Base-by-base conservation (phyloP, 2,888 invertebrate species). In the Apodemia zela region DNA sequence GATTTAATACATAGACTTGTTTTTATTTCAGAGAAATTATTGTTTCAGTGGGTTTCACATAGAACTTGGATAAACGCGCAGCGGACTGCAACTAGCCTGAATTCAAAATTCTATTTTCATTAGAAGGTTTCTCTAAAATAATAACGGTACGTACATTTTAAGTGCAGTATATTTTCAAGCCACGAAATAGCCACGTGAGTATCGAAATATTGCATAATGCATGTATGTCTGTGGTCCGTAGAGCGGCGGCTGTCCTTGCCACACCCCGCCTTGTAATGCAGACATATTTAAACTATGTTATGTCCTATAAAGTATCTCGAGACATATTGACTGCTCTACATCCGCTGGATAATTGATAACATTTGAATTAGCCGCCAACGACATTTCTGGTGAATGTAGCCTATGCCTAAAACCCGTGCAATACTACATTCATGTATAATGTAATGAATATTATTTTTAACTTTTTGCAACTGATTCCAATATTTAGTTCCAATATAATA, bases 121-220 rank as follows among this genome's bases (percentile, higher is more conserved):
- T 15, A 42, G 13, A 38, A 38, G 15, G 15, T 42, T 42, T 42
- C 42, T 15, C 42, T 42, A 42, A 3, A 42, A 42, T 42, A 3
- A 42, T 42, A 42, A 42, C 42, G 6, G 15, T 42, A 10, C 42
- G 15, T 42, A 15, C 3, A 15, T 42, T 15, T 42, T 15, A 38
- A 38, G 2, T 13, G 38, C 38, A 38, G 42, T 42, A 42, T 42
- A 54, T 15, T 54, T 54, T 54, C 54, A 54, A 59, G 35, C 59
- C 25, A 60, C 62, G 57, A 61, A 61, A 62, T 45, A 58, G 45
- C 60, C 66, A 65, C 64, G 64, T 65, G 62, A 54, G 59, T 63
- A 63, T 70, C 59, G 65, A 61, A 63, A 65, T 64, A 54, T 65
- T 71, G 68, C 69, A 69, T 72, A 65, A 66, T 61, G 66, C 65